These are phyloP conservation scores for Hafferia zeledoni DNA, from an alignment of 2,797 vertebrate genomes.

Conservation along the genomic window DNA sequence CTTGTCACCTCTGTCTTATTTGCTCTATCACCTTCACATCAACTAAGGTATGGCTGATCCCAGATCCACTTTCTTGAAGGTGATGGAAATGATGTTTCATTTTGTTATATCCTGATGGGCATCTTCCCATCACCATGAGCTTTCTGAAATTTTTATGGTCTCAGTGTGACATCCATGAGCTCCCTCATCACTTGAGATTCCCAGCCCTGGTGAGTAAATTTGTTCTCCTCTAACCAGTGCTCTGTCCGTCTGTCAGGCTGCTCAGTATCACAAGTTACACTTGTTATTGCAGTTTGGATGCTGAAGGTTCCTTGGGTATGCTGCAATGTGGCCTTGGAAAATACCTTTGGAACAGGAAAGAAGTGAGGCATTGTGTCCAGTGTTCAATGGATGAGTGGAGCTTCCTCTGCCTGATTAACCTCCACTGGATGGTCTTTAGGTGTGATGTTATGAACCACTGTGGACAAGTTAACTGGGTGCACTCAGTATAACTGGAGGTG, in stretches of 20 bases:
- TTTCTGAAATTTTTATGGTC: neutral
- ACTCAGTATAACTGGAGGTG: neutral
- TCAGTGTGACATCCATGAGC: neutral
- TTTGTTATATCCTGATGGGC: neutral
- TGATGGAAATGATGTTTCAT: neutral
- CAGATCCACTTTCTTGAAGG: neutral
- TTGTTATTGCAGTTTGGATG: neutral
- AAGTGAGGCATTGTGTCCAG: neutral
- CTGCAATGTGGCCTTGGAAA: neutral
- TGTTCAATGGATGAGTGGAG: neutral
- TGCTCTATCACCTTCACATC: neutral
- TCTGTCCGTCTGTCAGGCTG: rapidly evolving
- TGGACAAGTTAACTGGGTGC: neutral
- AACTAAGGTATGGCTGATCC: neutral
- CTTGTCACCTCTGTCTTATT: neutral
- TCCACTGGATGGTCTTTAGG: neutral
- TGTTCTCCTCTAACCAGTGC: neutral
- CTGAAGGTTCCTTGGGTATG: neutral
- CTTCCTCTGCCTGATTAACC: neutral
- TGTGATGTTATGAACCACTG: neutral
- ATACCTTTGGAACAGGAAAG: neutral
- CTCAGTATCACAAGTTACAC: neutral
- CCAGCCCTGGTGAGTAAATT: neutral
- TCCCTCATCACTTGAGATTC: neutral
- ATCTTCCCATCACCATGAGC: neutral